Evolutionary conservation across 2,797 vertebrate genomes (phyloP).

Genomic region (Nyctalus aviator): DNA sequence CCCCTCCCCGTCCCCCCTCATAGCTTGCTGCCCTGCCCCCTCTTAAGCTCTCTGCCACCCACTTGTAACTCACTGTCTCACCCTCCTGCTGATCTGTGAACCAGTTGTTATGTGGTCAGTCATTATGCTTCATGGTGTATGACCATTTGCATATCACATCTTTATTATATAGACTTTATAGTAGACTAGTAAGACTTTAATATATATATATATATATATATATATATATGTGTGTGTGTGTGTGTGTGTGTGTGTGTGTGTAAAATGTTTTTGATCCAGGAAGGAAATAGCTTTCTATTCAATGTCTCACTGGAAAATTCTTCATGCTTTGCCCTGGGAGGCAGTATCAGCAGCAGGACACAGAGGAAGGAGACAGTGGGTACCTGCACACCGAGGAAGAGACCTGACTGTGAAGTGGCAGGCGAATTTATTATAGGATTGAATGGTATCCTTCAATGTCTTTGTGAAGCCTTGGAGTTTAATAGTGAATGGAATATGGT

Average conservation of each 20-base stretch:
- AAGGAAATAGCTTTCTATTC: neutral
- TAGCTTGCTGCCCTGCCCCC: too few species aligned
- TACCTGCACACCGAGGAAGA: neutral
- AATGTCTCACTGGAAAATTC: neutral
- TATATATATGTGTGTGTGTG: too few species aligned
- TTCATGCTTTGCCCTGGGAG: neutral
- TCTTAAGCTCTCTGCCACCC: too few species aligned
- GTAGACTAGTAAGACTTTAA: too few species aligned
- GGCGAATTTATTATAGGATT: neutral
- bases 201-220: too few species aligned
- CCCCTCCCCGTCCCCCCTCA: too few species aligned
- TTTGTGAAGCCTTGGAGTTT: neutral
- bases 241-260: neutral
- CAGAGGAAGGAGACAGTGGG: neutral
- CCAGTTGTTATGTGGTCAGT: too few species aligned
- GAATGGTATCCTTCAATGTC: neutral
- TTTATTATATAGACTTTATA: too few species aligned
- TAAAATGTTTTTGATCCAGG: neutral
- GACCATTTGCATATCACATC: too few species aligned
- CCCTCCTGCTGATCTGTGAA: too few species aligned
- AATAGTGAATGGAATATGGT: slow-evolving; percentile 36
- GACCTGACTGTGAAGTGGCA: neutral
- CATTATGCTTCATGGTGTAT: too few species aligned
- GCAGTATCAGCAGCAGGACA: neutral
- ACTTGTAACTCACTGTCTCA: too few species aligned